Evolutionary conservation across 2,113 vertebrate genomes (phyloP).

Genomic region (Odocoileus hemionus): DNA sequence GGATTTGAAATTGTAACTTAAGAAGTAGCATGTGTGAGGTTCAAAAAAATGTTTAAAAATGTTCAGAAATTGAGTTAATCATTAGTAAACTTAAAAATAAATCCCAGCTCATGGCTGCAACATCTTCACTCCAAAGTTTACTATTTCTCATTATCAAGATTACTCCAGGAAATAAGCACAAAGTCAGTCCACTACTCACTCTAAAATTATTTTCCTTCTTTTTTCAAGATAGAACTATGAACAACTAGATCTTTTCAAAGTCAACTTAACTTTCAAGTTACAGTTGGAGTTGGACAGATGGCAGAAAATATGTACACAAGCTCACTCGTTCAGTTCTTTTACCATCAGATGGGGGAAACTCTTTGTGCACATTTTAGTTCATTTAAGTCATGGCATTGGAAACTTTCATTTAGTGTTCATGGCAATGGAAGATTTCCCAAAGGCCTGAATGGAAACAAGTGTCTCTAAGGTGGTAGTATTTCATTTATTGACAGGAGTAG

Average conservation of each 20-base stretch:
- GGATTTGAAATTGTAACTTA: neutral
- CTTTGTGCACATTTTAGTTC: neutral
- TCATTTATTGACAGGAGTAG: neutral
- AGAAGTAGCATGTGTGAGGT: neutral
- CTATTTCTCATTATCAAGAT: neutral
- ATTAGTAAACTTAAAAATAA: neutral
- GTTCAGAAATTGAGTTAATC: neutral
- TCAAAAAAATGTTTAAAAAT: neutral
- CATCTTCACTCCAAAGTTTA: neutral
- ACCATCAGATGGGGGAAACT: neutral
- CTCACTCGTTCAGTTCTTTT: neutral
- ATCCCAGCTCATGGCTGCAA: neutral
- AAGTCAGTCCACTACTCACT: neutral
- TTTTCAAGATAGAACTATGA: neutral
- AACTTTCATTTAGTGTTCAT: neutral
- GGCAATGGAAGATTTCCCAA: neutral
- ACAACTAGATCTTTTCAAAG: neutral
- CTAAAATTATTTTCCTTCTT: neutral
- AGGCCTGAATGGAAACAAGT: neutral
- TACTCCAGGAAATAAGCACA: neutral
- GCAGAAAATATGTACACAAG: no score
- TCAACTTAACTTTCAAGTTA: neutral
- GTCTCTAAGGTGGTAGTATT: neutral
- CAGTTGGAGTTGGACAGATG: neutral
- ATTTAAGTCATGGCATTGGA: neutral